These are phyloP conservation scores for Corapipo altera DNA, from an alignment of 2,113 vertebrate species.

Conservation along the genomic window DNA sequence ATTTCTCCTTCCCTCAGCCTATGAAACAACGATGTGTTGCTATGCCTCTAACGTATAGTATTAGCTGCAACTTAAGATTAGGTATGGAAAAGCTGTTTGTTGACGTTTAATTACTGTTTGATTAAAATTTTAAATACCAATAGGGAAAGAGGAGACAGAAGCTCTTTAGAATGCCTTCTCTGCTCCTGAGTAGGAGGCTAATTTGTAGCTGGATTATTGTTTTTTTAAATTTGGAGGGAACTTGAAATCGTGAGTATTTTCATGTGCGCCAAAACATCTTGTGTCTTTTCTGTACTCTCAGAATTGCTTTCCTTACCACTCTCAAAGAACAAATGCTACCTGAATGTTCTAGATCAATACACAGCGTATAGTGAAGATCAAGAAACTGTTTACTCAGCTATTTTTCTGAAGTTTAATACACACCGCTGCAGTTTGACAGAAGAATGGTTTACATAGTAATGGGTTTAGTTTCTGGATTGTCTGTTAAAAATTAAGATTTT, in stretches of 20 bases:
- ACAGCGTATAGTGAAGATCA: background rate
- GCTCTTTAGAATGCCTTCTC: background rate
- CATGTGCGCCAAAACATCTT: background rate
- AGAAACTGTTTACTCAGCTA: constrained; percentile 30
- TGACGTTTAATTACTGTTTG: constrained; percentile 24
- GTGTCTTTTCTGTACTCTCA: background rate
- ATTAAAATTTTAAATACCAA: constrained; percentile 42
- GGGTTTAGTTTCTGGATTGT: background rate
- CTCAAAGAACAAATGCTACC: background rate
- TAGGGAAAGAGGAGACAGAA: background rate
- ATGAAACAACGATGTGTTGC: background rate
- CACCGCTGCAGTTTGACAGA: constrained; percentile 4
- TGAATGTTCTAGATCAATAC: constrained; percentile 46
- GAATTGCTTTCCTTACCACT: constrained; percentile 11
- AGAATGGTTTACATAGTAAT: constrained; percentile 22
- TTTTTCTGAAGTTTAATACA: constrained; percentile 1
- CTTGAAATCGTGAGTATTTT: background rate
- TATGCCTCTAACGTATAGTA: constrained; percentile 16
- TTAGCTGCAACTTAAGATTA: constrained; percentile 51
- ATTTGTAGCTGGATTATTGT: background rate
- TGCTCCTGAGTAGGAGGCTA: background rate
- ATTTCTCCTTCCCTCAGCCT: constrained; percentile 33
- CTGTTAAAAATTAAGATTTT: constrained; percentile 32
- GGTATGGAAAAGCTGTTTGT: constrained; percentile 24
- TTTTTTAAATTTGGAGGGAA: background rate